phyloP scores from a whole-genome alignment of 1,140 invertebrate genomes.

The Drosophila eugracilis region DNA sequence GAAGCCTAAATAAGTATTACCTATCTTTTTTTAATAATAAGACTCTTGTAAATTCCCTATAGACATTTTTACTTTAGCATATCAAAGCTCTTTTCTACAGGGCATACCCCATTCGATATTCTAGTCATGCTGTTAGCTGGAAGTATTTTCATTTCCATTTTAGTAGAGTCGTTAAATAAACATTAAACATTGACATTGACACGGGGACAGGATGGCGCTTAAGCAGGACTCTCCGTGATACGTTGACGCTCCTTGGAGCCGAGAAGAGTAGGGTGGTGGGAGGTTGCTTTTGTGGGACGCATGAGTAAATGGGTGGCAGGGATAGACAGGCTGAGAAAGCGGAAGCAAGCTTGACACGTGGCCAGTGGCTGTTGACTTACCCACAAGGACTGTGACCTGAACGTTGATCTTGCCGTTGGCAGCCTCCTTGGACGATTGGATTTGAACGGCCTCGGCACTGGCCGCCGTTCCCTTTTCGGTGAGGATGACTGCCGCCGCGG shows the following conservation, averaged over 20 bases:
- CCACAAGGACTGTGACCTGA: conserved; percentile 92
- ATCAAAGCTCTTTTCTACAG: neutral
- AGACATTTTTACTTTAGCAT: too few relatives aligned
- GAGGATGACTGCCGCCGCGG: conserved; percentile 74
- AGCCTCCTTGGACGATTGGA: conserved; percentile 89
- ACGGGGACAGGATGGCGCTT: conserved; percentile 57
- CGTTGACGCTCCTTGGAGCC: conserved; percentile 39
- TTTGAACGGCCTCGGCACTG: conserved; percentile 85
- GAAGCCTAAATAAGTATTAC: too few relatives aligned
- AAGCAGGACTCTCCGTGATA: conserved; percentile 43
- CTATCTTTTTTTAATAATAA: too few relatives aligned
- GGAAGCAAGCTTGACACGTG: conserved; percentile 20
- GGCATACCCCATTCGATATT: conserved; percentile 1
- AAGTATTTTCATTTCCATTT: conserved; percentile 60
- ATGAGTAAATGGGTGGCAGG: conserved; percentile 10
- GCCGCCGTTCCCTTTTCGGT: conserved; percentile 84
- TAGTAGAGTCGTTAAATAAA: conserved; percentile 75
- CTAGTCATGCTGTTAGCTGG: conserved; percentile 32
- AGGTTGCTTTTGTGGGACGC: conserved; percentile 3
- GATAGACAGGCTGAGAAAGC: conserved; percentile 7
- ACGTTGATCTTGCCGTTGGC: conserved; percentile 94
- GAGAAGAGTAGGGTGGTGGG: neutral
- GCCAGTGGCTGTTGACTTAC: conserved; percentile 74
- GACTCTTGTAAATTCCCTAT: neutral
- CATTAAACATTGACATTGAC: conserved; percentile 78